These are phyloP conservation scores for Montipora foliosa DNA, from an alignment of 64 coral and sea anemone species.

Conservation along the genomic window DNA sequence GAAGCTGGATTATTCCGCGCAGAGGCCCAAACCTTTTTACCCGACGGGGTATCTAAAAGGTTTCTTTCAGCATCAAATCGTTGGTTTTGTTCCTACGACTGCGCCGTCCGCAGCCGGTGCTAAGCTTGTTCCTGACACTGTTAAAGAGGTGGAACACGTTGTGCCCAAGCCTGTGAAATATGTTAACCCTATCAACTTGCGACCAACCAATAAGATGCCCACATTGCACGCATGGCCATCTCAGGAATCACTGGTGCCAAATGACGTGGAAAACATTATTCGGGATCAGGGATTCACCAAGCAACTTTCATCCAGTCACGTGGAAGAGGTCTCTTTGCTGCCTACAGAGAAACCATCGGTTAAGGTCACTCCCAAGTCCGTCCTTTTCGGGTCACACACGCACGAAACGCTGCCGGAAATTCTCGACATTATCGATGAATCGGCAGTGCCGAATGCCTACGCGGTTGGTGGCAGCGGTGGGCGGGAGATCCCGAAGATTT, in stretches of 20 bases:
- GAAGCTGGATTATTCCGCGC: constrained; percentile 46
- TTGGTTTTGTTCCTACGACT: background rate
- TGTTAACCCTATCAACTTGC: background rate
- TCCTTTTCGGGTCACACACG: constrained; percentile 12
- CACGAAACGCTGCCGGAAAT: constrained; percentile 84
- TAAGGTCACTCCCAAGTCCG: constrained; percentile 16
- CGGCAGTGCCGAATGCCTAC: constrained; percentile 43
- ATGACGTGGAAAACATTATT: constrained; percentile 23
- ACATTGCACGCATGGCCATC: constrained; percentile 26
- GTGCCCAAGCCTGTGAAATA: constrained; percentile 23
- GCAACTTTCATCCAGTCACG: constrained; percentile 54
- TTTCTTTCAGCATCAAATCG: constrained; percentile 39
- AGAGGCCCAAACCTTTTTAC: constrained; percentile 23
- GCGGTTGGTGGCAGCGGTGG: constrained; percentile 63
- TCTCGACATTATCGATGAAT: constrained; percentile 95
- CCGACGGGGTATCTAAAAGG: constrained; percentile 32
- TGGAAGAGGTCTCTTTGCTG: constrained; percentile 62
- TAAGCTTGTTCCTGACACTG: constrained; percentile 18
- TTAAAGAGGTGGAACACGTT: constrained; percentile 20
- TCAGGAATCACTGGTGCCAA: constrained; percentile 12
- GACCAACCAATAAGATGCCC: constrained; percentile 7
- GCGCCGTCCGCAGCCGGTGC: background rate
- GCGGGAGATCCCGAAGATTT: constrained; percentile 85
- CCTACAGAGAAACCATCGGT: constrained; percentile 10
- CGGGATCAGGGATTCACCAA: constrained; percentile 13